These are phyloP conservation scores for Drosophila kambysellisi DNA, from an alignment of 2,888 invertebrate genomes.

Conservation along the genomic window DNA sequence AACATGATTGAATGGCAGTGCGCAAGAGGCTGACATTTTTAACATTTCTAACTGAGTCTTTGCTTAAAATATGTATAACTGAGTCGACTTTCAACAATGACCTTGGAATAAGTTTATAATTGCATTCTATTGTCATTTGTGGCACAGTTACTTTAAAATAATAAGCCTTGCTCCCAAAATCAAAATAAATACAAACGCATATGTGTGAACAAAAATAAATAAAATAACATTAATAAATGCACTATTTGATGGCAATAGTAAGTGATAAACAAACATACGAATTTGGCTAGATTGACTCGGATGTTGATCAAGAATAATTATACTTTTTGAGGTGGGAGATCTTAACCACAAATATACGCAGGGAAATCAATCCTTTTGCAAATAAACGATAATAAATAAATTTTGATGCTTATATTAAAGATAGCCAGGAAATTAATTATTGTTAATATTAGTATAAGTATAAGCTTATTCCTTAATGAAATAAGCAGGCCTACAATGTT, in stretches of 20 bases:
- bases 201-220: neutral
- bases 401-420: neutral
- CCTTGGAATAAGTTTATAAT: neutral
- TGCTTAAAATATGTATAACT: slow-evolving; percentile 31
- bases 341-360: neutral
- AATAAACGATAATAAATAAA: neutral
- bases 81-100: neutral
- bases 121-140: neutral
- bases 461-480: too few species aligned
- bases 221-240: neutral
- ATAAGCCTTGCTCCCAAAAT: neutral
- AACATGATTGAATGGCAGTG: slow-evolving; percentile 55
- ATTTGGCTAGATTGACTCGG: neutral
- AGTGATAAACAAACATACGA: neutral
- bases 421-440: slow-evolving; percentile 8
- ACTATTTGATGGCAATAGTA: neutral
- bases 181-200: neutral
- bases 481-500: too few species aligned
- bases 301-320: neutral
- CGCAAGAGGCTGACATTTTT: slow-evolving; percentile 1
- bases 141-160: neutral
- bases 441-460: slow-evolving; percentile 9
- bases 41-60: slow-evolving; percentile 26
- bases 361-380: neutral
- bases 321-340: neutral